Base-by-base conservation (phyloP, 2,888 invertebrate species). In the Ornithoptera priamus region DNA sequence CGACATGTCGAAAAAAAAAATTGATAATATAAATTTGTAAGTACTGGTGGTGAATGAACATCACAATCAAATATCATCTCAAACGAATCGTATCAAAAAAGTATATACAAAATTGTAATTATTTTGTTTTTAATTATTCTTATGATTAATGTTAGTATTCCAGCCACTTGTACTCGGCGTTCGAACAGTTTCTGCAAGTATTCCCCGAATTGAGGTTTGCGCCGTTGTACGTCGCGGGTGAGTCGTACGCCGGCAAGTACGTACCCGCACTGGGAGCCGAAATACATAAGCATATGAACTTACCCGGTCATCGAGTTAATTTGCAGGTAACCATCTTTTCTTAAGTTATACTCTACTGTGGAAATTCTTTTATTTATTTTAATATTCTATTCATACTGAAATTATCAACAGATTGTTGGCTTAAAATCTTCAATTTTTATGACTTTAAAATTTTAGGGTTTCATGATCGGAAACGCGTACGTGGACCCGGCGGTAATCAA, bases 201-300 rank as follows among this genome's bases (percentile, higher is more conserved):
- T 96, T 95, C 81, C 93, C 94, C 0, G 93, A 94, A 73, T 87
- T 94, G 53, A 88, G 90, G 73, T 73, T 78, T 7, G 94, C 93
- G 53, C 94, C 94, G 2, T 90, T 96, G 74, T 95, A 92, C 81
- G 84, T 95, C 0, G 93, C 94, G 1, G 95, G 95, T 12, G 95
- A 95, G 84, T 94, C 94, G 0, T 95, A 94, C 79, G 95, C 93
- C 6, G 95, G 95, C 74, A 93, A 93, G 77, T 93, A 93, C 72
- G 91, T 93, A 7, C 93, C 95, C 0, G 93, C 94, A 0, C 85
- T 96, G 59, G 94, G 93, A 0, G 89, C 92, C 77, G 90, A 93
- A 75, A 93, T 94, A 63, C 93, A 93, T 75, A 81, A 80, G 57
- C 83, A 86, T 58, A 91, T 83, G 72, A 76, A 80, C 56, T 69